These are phyloP conservation scores for Caenorhabditis virilis DNA, from an alignment of 2,888 invertebrate genomes.

Conservation along the genomic window DNA sequence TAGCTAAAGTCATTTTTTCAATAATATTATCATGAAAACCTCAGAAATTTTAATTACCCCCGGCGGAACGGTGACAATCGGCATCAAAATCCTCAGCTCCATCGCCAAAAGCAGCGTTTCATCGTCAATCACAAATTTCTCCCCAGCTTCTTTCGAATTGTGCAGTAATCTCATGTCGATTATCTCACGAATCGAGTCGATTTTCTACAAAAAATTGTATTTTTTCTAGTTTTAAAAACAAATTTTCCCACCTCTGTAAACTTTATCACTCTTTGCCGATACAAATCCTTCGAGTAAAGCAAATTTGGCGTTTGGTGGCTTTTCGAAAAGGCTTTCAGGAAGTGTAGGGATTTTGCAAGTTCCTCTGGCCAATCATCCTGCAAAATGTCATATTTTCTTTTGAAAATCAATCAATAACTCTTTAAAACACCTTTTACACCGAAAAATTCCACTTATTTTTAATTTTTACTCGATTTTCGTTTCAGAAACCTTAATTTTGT, in stretches of 20 bases:
- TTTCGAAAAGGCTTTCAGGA: not conserved
- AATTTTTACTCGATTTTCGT: no score
- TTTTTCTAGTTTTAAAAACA: no score
- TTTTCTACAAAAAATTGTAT: slow-evolving; percentile 9
- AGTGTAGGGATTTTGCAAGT: not conserved
- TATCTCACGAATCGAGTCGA: slow-evolving; percentile 16
- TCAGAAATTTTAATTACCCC: not conserved
- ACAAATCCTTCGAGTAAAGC: not conserved
- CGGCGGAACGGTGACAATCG: slow-evolving; percentile 7
- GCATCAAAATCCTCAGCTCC: slow-evolving; percentile 20
- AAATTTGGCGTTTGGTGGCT: slow-evolving; percentile 1
- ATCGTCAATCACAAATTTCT: slow-evolving; percentile 8
- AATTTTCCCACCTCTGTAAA: not conserved
- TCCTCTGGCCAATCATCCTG: no score
- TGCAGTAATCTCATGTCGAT: slow-evolving; percentile 14
- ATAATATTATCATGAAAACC: no score
- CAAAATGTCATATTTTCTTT: no score
- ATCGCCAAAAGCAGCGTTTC: slow-evolving; percentile 7
- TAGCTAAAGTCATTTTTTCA: no score
- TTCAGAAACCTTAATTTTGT: no score
- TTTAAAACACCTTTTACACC: no score
- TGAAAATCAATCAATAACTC: no score
- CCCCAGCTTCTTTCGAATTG: not conserved
- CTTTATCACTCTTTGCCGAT: not conserved
- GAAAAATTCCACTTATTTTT: no score